phyloP scores from a whole-genome alignment of 2,888 invertebrate genomes.

The Holacanthella duospinosa region DNA sequence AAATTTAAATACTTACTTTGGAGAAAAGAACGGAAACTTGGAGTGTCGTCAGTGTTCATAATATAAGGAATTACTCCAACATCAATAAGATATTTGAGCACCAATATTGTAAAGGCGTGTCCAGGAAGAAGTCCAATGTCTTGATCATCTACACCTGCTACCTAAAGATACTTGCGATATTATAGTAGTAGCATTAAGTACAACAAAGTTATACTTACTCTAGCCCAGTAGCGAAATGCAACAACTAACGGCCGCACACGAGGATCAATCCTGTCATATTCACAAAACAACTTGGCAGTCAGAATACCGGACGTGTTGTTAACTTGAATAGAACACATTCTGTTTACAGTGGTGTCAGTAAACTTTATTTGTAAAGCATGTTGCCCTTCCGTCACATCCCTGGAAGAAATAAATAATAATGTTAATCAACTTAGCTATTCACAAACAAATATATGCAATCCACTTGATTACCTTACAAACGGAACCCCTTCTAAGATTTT shows the following conservation, averaged over 20 bases:
- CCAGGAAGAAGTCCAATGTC: constrained; percentile 45
- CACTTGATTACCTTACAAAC: neutral
- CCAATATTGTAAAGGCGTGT: constrained; percentile 45
- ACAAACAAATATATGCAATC: neutral
- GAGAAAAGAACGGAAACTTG: neutral
- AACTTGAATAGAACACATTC: constrained; percentile 40
- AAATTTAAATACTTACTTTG: too few relatives aligned
- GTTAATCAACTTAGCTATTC: too few relatives aligned
- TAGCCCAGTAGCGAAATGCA: constrained; percentile 43
- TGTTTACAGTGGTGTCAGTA: constrained; percentile 36
- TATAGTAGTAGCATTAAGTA: too few relatives aligned
- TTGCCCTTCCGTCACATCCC: constrained; percentile 41
- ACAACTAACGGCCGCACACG: constrained; percentile 40
- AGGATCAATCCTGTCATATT: constrained; percentile 39
- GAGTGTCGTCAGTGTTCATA: constrained; percentile 16
- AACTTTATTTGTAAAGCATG: constrained; percentile 41
- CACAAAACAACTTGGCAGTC: constrained; percentile 37
- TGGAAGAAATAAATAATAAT: too few relatives aligned
- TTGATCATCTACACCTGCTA: constrained; percentile 44
- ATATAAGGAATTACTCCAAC: constrained; percentile 39
- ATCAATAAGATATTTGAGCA: constrained; percentile 47
- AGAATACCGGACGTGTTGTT: constrained; percentile 40
- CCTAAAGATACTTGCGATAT: too few relatives aligned
- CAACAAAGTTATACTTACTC: too few relatives aligned
- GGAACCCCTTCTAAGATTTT: neutral